A percentile compares a stretch with the other conserved stretches of the same genome.
Conservation (phyloP, 2,888 invertebrate species). For the Drosophila cognata region DNA sequence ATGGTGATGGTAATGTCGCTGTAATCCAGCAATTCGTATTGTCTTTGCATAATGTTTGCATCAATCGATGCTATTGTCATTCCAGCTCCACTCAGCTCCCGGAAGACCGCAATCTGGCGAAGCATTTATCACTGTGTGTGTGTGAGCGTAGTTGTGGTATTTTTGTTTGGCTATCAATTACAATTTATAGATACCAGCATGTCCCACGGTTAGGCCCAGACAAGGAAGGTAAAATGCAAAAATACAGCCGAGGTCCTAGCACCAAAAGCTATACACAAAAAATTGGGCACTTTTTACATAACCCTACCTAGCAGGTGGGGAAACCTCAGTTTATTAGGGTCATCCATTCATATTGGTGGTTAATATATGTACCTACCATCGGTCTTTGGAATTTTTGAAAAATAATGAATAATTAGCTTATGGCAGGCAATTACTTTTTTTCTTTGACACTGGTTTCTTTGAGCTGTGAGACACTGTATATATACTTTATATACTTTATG, state of each 20-base stretch:
- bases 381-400: no score
- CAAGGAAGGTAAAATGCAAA: conserved; percentile 18
- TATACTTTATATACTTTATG: neutral
- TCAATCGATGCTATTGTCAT: conserved; percentile 45
- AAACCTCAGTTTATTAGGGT: no score
- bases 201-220: conserved; percentile 59
- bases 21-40: conserved; percentile 39
- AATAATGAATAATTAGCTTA: no score
- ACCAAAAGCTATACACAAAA: neutral
- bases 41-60: conserved; percentile 50
- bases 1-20: neutral
- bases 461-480: no score
- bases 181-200: conserved; percentile 26
- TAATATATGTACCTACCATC: no score
- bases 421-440: no score
- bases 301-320: no score
- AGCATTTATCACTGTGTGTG: conserved; percentile 31
- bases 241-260: conserved; percentile 12
- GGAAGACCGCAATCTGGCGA: conserved; percentile 57
- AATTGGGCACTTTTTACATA: no score
- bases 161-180: conserved; percentile 51
- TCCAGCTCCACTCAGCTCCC: conserved; percentile 41
- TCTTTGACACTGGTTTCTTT: no score
- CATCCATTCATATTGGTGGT: no score
- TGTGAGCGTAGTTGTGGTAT: conserved; percentile 34